phyloP scores from a whole-genome alignment of 2,113 vertebrate species.

The Eulacestoma nigropectus region DNA sequence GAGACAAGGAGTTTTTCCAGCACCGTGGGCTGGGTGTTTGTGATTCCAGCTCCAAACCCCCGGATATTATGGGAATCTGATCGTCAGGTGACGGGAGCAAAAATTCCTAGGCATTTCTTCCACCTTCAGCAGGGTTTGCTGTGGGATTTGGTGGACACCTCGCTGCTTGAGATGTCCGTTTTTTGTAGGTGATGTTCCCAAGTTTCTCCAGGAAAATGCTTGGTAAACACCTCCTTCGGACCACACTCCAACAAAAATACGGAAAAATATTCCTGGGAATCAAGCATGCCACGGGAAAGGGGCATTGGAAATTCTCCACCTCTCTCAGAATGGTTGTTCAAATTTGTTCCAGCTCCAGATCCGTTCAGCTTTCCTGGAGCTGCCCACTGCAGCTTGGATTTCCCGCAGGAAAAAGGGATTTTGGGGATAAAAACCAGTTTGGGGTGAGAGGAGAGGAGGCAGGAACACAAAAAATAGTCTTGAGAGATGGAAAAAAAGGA shows the following conservation, averaged over 20 bases:
- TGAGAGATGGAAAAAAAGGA: not conserved
- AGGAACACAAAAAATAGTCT: not conserved
- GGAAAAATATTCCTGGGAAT: not conserved
- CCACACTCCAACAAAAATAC: accelerated
- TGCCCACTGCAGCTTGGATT: not conserved
- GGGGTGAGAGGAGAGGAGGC: not conserved
- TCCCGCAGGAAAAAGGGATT: not conserved
- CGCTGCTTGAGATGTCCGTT: accelerated
- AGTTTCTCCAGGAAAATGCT: not conserved
- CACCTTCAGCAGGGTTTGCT: not conserved
- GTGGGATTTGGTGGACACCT: not conserved
- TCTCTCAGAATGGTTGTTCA: not conserved
- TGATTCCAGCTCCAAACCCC: not conserved
- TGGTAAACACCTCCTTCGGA: not conserved
- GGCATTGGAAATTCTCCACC: not conserved
- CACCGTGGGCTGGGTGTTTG: not conserved
- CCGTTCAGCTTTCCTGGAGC: not conserved
- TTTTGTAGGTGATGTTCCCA: not conserved
- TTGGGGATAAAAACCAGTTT: not conserved
- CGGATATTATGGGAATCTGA: not conserved
- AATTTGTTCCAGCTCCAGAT: not conserved
- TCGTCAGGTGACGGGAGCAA: not conserved
- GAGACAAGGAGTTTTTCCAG: not conserved
- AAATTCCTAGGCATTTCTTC: not conserved
- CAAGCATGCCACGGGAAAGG: accelerated